Conservation (phyloP, 2,797 vertebrate species). For the Holocentrus rufus region DNA sequence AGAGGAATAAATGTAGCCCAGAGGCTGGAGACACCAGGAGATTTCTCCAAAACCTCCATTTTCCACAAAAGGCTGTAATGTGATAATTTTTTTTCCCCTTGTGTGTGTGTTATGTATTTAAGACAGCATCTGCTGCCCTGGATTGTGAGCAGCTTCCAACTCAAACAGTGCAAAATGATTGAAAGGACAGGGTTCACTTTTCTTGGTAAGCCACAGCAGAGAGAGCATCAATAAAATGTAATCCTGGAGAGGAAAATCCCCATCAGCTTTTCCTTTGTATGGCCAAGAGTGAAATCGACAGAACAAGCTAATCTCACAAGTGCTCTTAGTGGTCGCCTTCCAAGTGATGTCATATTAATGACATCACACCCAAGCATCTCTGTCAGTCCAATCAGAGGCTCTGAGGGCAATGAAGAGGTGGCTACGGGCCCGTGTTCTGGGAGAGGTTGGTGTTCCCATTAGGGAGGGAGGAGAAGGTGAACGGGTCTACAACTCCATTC, state of each 20-base stretch:
- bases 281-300: background rate
- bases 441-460: slow-evolving; percentile 47
- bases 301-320: background rate
- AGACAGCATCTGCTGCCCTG: no score
- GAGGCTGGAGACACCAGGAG: no score
- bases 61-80: no score
- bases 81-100: no score
- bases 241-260: background rate
- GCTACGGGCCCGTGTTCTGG: slow-evolving; percentile 23
- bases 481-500: slow-evolving; percentile 39
- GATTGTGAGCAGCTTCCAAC: no score
- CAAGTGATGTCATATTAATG: no score
- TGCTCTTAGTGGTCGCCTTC: no score
- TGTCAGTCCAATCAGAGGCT: slow-evolving; percentile 7
- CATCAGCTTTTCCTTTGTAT: background rate
- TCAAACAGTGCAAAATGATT: slow-evolving; percentile 1
- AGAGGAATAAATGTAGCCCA: no score
- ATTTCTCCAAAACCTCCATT: no score
- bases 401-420: background rate
- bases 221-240: background rate
- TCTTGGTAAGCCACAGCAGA: background rate
- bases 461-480: slow-evolving; percentile 28
- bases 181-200: slow-evolving; percentile 31
- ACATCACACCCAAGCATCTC: background rate
- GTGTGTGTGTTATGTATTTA: no score